Evolutionary conservation across 35 echinoderm and acorn worm genomes (phyloP).

Genomic region (Ptychodera flava): DNA sequence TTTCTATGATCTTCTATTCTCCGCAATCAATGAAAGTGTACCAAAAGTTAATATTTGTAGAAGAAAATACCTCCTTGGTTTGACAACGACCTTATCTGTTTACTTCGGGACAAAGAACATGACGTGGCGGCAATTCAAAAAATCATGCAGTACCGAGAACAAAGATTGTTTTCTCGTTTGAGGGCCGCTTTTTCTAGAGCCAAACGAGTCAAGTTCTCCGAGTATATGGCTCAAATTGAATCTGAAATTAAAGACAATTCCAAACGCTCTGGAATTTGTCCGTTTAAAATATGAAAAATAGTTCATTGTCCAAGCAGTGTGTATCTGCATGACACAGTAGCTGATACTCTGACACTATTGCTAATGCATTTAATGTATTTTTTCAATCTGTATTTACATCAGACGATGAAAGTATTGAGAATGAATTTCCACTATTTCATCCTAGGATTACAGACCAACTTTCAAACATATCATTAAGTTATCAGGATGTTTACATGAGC

Average conservation of each 20-base stretch:
- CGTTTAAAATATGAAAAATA: not conserved
- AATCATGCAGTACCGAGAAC: not conserved
- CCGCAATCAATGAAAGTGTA: not conserved
- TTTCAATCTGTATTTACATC: not conserved
- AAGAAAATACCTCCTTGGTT: not conserved
- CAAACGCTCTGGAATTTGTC: not conserved
- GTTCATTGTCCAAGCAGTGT: not conserved
- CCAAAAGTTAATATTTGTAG: constrained; percentile 2
- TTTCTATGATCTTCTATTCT: not conserved
- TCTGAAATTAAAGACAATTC: not conserved
- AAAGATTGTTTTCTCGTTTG: not conserved
- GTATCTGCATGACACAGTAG: not conserved
- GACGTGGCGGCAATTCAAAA: not conserved
- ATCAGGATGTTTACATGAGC: not conserved
- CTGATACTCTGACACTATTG: not conserved
- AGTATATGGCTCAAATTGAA: not conserved
- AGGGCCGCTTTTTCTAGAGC: not conserved
- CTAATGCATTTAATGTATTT: not conserved
- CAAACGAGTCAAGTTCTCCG: not conserved
- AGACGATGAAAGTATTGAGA: not conserved
- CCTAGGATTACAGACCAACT: not conserved
- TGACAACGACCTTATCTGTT: not conserved
- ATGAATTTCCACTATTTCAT: not conserved
- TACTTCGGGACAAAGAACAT: not conserved
- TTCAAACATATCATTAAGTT: not conserved